These are phyloP conservation scores for Morelia viridis DNA, from an alignment of 2,797 vertebrate species.

Conservation along the genomic window DNA sequence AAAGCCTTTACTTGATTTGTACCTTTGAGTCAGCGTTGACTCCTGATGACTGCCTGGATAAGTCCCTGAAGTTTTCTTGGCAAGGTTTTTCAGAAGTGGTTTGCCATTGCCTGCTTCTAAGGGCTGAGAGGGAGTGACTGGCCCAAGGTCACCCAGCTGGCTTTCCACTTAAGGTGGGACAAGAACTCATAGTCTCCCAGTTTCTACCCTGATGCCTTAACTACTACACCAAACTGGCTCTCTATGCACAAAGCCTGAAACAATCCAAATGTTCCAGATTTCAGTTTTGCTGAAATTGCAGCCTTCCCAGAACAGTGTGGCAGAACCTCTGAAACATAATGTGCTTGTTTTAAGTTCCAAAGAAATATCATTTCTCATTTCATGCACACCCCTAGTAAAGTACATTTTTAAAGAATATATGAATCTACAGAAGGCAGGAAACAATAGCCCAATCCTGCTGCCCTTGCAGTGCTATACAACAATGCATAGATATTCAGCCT, in stretches of 20 bases:
- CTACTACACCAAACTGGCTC: background rate
- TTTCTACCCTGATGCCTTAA: background rate
- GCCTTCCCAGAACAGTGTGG: background rate
- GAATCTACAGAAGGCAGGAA: background rate
- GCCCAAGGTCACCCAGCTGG: background rate
- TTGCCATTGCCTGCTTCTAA: background rate
- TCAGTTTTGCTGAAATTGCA: background rate
- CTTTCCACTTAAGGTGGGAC: background rate
- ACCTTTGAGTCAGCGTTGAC: background rate
- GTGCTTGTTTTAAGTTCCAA: background rate
- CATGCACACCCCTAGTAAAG: background rate
- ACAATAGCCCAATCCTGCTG: background rate
- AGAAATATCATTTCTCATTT: background rate
- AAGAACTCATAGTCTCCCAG: background rate
- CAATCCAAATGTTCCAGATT: background rate
- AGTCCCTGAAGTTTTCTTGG: background rate
- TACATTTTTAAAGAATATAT: background rate
- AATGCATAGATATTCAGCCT: background rate
- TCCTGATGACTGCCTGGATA: background rate
- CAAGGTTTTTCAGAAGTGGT: background rate
- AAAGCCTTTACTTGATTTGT: background rate
- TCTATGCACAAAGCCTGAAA: background rate
- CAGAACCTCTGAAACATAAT: background rate
- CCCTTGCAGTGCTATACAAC: background rate
- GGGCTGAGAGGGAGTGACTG: background rate